phyloP scores from a whole-genome alignment of 2,888 invertebrate genomes.

The Ganaspis brasiliensis region DNA sequence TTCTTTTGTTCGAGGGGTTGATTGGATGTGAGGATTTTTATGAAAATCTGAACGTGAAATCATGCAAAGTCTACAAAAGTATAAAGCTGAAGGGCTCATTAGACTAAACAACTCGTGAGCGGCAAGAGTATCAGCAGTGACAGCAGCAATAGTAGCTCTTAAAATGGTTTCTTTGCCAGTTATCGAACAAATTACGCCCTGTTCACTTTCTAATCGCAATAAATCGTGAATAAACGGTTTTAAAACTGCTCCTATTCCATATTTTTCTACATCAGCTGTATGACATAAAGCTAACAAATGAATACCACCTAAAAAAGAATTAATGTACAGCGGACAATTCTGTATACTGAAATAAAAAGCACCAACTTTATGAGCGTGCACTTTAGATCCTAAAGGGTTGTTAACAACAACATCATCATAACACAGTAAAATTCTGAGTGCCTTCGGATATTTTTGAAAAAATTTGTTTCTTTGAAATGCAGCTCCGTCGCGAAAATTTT shows the following conservation, averaged over 20 bases:
- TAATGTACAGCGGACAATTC: constrained; percentile 56
- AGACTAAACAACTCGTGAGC: constrained; percentile 54
- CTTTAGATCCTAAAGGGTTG: constrained; percentile 57
- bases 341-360: constrained; percentile 58
- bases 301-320: constrained; percentile 53
- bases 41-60: constrained; percentile 6
- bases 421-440: constrained; percentile 56
- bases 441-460: constrained; percentile 25
- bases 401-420: constrained; percentile 60
- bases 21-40: background rate
- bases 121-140: constrained; percentile 53
- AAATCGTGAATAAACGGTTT: constrained; percentile 48
- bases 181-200: background rate
- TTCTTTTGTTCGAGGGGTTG: background rate
- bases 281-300: constrained; percentile 54
- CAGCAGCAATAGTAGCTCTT: constrained; percentile 45
- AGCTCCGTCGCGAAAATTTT: too few relatives aligned
- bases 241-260: constrained; percentile 48
- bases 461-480: constrained; percentile 10
- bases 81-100: constrained; percentile 49
- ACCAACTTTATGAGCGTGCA: constrained; percentile 56
- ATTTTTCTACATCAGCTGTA: constrained; percentile 49
- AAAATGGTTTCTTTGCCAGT: background rate
- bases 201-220: constrained; percentile 48
- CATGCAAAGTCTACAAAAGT: constrained; percentile 57